Evolutionary conservation across 64 coral and sea anemone genomes (phyloP), one percentile per base, ranked within the genome.

Genomic region (Stichodactyla helianthus): DNA sequence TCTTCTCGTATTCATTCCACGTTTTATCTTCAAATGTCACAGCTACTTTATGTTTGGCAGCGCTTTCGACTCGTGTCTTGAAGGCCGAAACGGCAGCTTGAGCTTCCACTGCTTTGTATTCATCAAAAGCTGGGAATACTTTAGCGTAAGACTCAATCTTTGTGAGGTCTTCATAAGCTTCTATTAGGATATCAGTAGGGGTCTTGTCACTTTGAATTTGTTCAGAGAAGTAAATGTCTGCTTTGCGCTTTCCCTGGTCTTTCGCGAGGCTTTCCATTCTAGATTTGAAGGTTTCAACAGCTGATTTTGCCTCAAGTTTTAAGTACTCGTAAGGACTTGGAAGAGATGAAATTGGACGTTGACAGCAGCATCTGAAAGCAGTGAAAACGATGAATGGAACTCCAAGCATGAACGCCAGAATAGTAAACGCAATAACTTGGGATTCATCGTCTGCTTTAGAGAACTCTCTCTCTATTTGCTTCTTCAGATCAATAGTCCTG

Each of bases 21-120:
- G 94, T 92, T 14, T 86, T 92, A 83, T 95, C 94, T 8, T 76
- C 70, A 64, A 95, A 92, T 14, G 94, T 95, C 57, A 95, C 13
- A 28, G 91, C 94, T 0, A 95, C 94, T 22, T 83, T 56, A 16
- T 92, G 87, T 70, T 95, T 95, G 6, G 90, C 94, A 54, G 87
- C 94, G 4, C 83, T 71, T 89, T 95, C 89, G 53, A 90, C 94
- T 89, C 78, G 86, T 23, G 88, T 85, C 15, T 92, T 95, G 60
- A 97, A 97, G 6, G 95, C 91, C 6, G 95, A 83, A 9, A 88
- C 91, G 5, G 95, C 95, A 25, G 95, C 95, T 23, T 93, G 77
- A 11, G 95, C 95, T 85, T 97, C 82, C 1, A 93, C 79, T 6
- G 44, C 54, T 77, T 93, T 87, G 44, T 97, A 93, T 25, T 88